These are phyloP conservation scores for Neopipo cinnamomea DNA, from an alignment of 2,113 vertebrate species.

Conservation along the genomic window DNA sequence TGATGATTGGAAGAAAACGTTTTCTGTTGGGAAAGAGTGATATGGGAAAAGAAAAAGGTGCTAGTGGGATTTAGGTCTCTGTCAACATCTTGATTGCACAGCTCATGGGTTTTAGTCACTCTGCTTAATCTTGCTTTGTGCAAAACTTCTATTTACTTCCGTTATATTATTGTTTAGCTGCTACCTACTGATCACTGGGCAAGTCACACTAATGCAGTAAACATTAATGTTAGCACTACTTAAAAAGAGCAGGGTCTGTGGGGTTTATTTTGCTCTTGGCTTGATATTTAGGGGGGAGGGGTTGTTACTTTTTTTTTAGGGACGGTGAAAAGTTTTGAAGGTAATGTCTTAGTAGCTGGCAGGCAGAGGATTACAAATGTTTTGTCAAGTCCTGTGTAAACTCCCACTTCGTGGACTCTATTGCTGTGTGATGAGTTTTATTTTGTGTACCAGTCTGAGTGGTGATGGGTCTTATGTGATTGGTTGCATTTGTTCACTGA, in stretches of 20 bases:
- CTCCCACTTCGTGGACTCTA: background rate
- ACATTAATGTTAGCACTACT: background rate
- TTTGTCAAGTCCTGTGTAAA: background rate
- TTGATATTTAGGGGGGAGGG: background rate
- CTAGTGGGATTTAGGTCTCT: background rate
- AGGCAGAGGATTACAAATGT: background rate
- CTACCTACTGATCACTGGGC: background rate
- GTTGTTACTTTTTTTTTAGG: too few species aligned
- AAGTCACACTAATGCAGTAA: background rate
- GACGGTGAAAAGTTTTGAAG: background rate
- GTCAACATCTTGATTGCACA: background rate
- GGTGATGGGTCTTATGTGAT: background rate
- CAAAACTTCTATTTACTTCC: background rate
- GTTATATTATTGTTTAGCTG: background rate
- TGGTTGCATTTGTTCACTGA: constrained; percentile 19
- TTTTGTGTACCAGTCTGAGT: background rate
- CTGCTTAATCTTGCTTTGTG: background rate
- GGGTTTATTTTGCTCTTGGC: background rate
- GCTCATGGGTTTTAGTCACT: background rate
- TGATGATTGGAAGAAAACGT: background rate
- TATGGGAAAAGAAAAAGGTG: constrained; percentile 40
- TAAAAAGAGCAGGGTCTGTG: background rate
- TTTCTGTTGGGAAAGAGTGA: background rate
- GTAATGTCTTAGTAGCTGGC: background rate
- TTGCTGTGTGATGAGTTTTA: background rate